A percentile compares a stretch with the other conserved stretches of the same genome.
phyloP scores from a whole-genome alignment of 1,140 invertebrate species.

The Tigriopus japonicus region DNA sequence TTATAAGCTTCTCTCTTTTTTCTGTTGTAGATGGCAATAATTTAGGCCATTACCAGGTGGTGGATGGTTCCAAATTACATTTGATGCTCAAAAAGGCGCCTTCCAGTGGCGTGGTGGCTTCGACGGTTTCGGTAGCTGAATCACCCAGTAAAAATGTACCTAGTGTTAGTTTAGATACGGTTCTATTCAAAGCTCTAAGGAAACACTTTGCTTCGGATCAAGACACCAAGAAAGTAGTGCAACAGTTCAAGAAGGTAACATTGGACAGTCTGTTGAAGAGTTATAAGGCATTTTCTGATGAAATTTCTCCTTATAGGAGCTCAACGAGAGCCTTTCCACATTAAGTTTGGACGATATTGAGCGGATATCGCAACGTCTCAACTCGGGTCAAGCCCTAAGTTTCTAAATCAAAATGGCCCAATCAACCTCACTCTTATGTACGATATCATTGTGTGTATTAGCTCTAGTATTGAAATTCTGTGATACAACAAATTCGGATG shows the following conservation, averaged over 20 bases:
- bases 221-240: neutral
- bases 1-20: no score
- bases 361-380: neutral
- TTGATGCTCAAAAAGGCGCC: neutral
- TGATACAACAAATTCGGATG: neutral
- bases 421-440: neutral
- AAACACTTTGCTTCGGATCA: neutral
- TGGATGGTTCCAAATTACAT: slow-evolving; percentile 5
- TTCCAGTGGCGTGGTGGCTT: neutral
- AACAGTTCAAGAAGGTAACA: neutral
- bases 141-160: neutral
- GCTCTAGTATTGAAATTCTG: neutral
- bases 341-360: slow-evolving; percentile 9
- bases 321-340: neutral
- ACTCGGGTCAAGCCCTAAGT: neutral
- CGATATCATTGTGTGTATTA: neutral
- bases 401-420: slow-evolving; percentile 2
- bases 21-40: neutral
- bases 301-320: neutral
- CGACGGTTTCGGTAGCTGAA: neutral
- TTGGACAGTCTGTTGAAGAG: no score
- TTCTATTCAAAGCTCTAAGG: neutral
- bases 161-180: neutral
- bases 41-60: neutral
- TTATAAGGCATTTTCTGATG: no score